phyloP scores from a whole-genome alignment of 2,888 invertebrate genomes.

The Lamproptera curius region DNA sequence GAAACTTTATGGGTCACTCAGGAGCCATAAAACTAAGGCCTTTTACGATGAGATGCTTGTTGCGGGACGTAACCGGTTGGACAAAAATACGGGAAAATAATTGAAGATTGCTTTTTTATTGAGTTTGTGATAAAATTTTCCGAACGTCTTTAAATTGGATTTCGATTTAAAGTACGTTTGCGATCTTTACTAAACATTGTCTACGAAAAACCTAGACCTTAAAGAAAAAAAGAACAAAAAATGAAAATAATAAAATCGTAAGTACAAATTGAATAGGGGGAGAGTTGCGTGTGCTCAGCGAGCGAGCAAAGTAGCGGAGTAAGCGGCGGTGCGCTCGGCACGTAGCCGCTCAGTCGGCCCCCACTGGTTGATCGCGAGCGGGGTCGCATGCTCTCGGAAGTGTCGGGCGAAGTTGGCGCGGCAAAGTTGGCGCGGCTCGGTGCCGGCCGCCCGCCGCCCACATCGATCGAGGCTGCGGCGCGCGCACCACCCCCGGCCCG shows the following conservation, averaged over 20 bases:
- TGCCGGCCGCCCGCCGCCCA: slow-evolving; percentile 42
- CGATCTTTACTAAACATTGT: no score
- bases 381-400: slow-evolving; percentile 39
- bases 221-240: no score
- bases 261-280: no score
- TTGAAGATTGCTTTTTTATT: slow-evolving; percentile 12
- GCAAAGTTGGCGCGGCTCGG: slow-evolving; percentile 57
- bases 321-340: slow-evolving; percentile 1
- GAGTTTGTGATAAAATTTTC: slow-evolving; percentile 23
- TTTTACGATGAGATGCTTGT: slow-evolving; percentile 11
- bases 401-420: slow-evolving; percentile 57
- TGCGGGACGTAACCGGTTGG: not conserved
- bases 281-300: no score
- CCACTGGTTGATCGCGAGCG: slow-evolving; percentile 63
- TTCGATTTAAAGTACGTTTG: no score
- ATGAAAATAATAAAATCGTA: no score
- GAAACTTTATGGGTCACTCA: slow-evolving; percentile 16
- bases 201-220: no score
- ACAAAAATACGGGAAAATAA: slow-evolving; percentile 6
- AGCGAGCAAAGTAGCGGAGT: not conserved
- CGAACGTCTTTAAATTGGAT: not conserved
- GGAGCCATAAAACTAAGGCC: slow-evolving; percentile 16
- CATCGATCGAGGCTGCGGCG: slow-evolving; percentile 66
- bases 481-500: slow-evolving; percentile 57
- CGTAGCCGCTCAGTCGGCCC: slow-evolving; percentile 30